These are phyloP conservation scores for Eupithecia abbreviata DNA, from an alignment of 2,888 invertebrate species.

Conservation along the genomic window DNA sequence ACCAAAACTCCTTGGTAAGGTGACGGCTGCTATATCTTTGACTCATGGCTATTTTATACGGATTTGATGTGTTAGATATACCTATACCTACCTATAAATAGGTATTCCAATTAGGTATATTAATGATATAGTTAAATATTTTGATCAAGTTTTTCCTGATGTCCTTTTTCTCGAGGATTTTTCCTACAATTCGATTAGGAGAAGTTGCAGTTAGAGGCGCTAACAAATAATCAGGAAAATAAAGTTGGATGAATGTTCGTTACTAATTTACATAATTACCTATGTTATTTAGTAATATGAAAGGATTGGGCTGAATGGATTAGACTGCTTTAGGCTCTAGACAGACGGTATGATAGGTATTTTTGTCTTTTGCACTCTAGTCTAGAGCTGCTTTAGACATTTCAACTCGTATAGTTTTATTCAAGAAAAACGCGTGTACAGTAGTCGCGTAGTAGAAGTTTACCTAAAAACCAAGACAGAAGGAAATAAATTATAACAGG, in stretches of 20 bases:
- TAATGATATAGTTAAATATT: neutral
- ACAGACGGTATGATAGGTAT: neutral
- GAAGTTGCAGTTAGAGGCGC: neutral
- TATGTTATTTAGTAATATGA: neutral
- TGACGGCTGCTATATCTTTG: slow-evolving; percentile 50
- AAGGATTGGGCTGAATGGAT: neutral
- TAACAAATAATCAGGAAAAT: neutral
- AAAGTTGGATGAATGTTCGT: neutral
- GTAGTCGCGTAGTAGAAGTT: neutral
- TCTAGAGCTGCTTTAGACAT: neutral
- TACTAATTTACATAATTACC: neutral
- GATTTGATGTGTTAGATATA: neutral
- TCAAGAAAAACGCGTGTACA: neutral
- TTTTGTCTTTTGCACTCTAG: too few relatives aligned
- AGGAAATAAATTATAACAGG: neutral
- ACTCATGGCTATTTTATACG: slow-evolving; percentile 34
- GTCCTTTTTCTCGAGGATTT: neutral
- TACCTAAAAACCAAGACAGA: neutral
- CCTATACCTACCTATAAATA: neutral
- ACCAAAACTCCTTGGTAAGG: slow-evolving; percentile 55
- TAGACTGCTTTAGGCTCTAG: neutral
- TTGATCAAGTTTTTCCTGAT: neutral
- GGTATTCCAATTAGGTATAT: neutral
- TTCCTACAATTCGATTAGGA: neutral
- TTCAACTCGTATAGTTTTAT: too few relatives aligned